Base-by-base conservation (phyloP, 2,797 vertebrate genomes). In the Falco peregrinus region DNA sequence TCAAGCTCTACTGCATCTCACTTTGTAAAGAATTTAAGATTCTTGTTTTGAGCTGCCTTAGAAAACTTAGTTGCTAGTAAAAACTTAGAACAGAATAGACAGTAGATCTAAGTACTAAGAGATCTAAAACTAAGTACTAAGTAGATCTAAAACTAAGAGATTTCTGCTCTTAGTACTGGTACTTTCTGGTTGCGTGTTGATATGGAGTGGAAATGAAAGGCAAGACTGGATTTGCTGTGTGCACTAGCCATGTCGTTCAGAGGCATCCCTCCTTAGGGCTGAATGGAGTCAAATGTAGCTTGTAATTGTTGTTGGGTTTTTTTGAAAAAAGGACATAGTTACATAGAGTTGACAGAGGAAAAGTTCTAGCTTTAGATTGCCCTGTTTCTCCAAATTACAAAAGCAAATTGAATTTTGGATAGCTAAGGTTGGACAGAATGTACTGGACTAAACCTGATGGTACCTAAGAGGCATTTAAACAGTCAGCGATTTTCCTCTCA, bases 41-140 rank as follows among this genome's bases (percentile, higher is more conserved):
- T 69, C 43, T 63, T 78, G 70, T 14, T 90, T 84, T 69, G 74
- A 76, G 48, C 77, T 93, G 88, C 84, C 67, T 96, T 96, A 81
- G 78, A 79, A 94, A 88, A 86, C 35, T 24, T 90, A 86, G 8
- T 93, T 77, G 64, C 75, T 87, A 18, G 54, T 82, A 19, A 89
- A 93, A 87, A 15, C 33, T n/a, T 82, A 80, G 65, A 64, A 79
- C 47, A 79, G 71, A 84, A 53, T 33, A 86, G 76, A 59, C 10
- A 25, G 26, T 14, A 78, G 41, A 39, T 39, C 37, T 39, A 39
- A 39, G 37, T 39, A 39, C 37, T 39, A 39, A 39, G 37, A 39
- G 37, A 39, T 39, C 11, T 39, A 39, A 39, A 39, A 37, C 37
- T 37, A 37, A 37, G 37, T 37, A 39, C 37, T 39, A 39, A 39